A percentile compares a stretch with the other conserved stretches of the same genome.
Evolutionary conservation across 2,888 invertebrate species (phyloP).

Genomic region (Lottia scabra): DNA sequence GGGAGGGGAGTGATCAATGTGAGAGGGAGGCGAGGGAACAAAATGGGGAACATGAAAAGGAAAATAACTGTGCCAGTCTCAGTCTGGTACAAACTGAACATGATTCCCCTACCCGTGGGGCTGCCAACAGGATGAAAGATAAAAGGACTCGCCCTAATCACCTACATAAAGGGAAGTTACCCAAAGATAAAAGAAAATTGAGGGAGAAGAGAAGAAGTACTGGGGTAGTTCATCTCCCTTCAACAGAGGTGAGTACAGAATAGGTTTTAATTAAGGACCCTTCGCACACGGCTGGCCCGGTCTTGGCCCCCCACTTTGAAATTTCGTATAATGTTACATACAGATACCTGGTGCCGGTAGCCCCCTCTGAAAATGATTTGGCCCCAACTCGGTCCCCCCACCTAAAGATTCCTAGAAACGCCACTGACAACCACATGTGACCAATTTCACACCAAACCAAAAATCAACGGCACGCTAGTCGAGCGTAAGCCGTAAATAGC

Average conservation of each 20-base stretch:
- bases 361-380: no score
- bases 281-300: no score
- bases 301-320: no score
- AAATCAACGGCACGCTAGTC: no score
- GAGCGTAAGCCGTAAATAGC: no score
- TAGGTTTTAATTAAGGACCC: no score
- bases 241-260: constrained; percentile 72
- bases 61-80: constrained; percentile 30
- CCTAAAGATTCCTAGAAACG: no score
- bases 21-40: constrained; percentile 29
- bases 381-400: no score
- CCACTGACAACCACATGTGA: no score
- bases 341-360: no score
- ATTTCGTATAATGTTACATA: no score
- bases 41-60: constrained; percentile 38
- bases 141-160: constrained; percentile 71
- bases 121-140: constrained; percentile 66
- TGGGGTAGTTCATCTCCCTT: constrained; percentile 75
- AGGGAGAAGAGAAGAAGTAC: constrained; percentile 75
- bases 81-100: constrained; percentile 40
- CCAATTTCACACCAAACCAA: no score
- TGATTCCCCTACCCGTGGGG: constrained; percentile 69
- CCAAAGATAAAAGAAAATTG: constrained; percentile 74
- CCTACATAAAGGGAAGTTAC: constrained; percentile 73
- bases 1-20: constrained; percentile 37